Percentiles rank a stretch among this genome's conserved stretches.
phyloP scores from a whole-genome alignment of 2,797 vertebrate genomes.

The Micropoecilia bifurca region DNA sequence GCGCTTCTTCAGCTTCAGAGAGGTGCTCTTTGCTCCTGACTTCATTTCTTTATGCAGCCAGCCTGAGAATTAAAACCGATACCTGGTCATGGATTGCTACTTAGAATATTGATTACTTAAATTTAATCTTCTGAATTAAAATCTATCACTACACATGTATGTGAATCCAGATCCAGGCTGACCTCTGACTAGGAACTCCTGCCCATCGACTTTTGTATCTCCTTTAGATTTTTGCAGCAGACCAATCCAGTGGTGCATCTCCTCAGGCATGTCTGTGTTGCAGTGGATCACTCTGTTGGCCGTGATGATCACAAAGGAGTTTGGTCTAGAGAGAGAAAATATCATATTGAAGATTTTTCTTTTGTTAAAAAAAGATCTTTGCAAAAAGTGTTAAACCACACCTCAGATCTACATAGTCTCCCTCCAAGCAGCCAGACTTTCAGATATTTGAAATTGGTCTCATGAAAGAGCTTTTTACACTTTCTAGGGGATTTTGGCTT shows the following conservation, averaged over 20 bases:
- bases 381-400: background rate
- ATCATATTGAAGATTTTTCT: background rate
- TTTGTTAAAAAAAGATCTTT: background rate
- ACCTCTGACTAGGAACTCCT: conserved; percentile 88
- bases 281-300: conserved; percentile 89
- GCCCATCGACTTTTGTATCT: conserved; percentile 82
- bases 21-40: conserved; percentile 86
- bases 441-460: background rate
- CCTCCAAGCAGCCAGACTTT: background rate
- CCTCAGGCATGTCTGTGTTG: conserved; percentile 86
- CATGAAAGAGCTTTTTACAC: background rate
- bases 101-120: background rate
- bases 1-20: conserved; percentile 93
- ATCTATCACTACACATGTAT: background rate
- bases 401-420: background rate
- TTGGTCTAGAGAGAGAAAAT: conserved; percentile 74
- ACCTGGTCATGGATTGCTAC: background rate
- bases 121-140: background rate
- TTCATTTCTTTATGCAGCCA: conserved; percentile 95
- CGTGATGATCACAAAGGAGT: conserved; percentile 89
- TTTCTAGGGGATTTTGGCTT: background rate
- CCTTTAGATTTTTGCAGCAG: conserved; percentile 88
- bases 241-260: conserved; percentile 91
- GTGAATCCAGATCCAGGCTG: conserved; percentile 18
- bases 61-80: conserved; percentile 69